Percentiles rank a stretch among this genome's conserved stretches.
These are phyloP conservation scores for Lobophora halterata DNA, from an alignment of 2,888 invertebrate species.

Conservation along the genomic window DNA sequence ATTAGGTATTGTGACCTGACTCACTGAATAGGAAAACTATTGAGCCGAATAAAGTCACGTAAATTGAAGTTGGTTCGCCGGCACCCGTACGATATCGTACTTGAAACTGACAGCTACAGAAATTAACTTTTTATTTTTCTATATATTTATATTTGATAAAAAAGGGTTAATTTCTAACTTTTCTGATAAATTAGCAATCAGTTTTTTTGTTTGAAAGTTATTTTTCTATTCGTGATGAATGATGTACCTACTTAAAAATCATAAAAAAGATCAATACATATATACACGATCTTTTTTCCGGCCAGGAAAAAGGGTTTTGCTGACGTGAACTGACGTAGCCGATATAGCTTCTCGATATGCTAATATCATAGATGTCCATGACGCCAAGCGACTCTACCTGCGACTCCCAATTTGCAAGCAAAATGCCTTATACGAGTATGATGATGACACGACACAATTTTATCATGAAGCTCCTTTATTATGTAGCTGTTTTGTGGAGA, in stretches of 20 bases:
- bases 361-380: constrained; percentile 28
- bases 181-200: too few relatives aligned
- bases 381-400: constrained; percentile 39
- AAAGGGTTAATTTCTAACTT: too few relatives aligned
- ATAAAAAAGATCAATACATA: too few relatives aligned
- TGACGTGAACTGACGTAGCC: neutral
- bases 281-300: too few relatives aligned
- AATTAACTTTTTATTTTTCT: neutral
- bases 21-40: constrained; percentile 30
- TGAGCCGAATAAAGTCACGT: constrained; percentile 31
- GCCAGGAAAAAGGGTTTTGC: too few relatives aligned
- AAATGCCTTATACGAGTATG: constrained; percentile 37
- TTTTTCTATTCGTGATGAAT: too few relatives aligned
- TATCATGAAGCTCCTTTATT: constrained; percentile 14
- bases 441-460: constrained; percentile 27
- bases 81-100: constrained; percentile 15
- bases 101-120: constrained; percentile 13
- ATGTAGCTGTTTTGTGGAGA: too few relatives aligned
- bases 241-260: too few relatives aligned
- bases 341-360: constrained; percentile 44
- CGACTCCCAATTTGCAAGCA: constrained; percentile 48
- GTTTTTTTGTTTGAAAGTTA: too few relatives aligned
- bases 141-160: too few relatives aligned
- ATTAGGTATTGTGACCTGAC: constrained; percentile 24
- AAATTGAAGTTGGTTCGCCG: constrained; percentile 28